Evolutionary conservation across 1,140 invertebrate genomes (phyloP).

Genomic region (Ceratoteleas bidentatus): DNA sequence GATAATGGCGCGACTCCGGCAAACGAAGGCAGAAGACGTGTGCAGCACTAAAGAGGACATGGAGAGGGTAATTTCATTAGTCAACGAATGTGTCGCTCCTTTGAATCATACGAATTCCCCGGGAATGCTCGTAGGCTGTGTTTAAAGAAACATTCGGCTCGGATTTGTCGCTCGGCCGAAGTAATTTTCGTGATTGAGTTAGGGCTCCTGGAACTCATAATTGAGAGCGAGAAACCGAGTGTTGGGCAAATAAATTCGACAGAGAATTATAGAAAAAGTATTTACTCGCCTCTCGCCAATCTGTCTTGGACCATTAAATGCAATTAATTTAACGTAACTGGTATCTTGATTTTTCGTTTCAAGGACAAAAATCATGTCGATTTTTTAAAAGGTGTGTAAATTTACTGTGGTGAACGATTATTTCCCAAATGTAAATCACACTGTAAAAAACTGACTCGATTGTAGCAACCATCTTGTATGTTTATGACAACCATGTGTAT

Average conservation of each 20-base stretch:
- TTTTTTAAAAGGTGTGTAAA: no score
- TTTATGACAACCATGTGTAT: no score
- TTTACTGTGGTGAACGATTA: no score
- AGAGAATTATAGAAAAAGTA: conserved; percentile 20
- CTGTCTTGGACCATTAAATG: neutral
- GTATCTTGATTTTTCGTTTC: no score
- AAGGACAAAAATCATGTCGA: no score
- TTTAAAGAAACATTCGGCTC: conserved; percentile 27
- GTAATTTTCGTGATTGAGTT: conserved; percentile 53
- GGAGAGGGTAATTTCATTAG: conserved; percentile 44
- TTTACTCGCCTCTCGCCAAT: neutral
- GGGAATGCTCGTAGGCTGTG: conserved; percentile 13
- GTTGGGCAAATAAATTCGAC: conserved; percentile 34
- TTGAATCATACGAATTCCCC: conserved; percentile 34
- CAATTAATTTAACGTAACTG: neutral
- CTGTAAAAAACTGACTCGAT: no score
- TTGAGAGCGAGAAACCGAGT: conserved; percentile 26
- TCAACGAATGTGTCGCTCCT: conserved; percentile 20
- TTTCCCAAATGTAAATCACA: no score
- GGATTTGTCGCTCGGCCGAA: conserved; percentile 22
- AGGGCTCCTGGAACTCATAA: conserved; percentile 23
- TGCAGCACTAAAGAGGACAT: conserved; percentile 22
- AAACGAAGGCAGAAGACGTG: conserved; percentile 32
- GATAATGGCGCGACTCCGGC: conserved; percentile 32
- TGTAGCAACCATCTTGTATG: no score